Percentiles rank a stretch among this genome's conserved stretches.
Evolutionary conservation across 1,140 invertebrate species (phyloP).

Genomic region (Drosophila azteca): DNA sequence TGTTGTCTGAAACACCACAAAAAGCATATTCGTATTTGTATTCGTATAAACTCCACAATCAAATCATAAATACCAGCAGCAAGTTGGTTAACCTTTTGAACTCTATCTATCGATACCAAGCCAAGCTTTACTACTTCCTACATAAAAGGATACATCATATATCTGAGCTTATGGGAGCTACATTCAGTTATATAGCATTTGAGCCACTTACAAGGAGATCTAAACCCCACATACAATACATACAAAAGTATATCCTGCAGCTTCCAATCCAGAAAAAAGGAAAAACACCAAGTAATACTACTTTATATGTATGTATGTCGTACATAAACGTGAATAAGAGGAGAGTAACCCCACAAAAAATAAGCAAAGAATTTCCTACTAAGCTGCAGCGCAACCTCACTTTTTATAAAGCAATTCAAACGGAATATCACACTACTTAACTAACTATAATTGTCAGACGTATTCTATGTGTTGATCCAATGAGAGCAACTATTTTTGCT

Average conservation of each 20-base stretch:
- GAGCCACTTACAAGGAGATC: neutral
- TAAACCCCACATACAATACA: neutral
- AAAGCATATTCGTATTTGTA: neutral
- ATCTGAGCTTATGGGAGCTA: slow-evolving; percentile 10
- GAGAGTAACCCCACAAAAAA: too few species aligned
- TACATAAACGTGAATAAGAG: too few species aligned
- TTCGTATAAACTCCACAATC: slow-evolving; percentile 1
- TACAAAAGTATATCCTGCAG: slow-evolving; percentile 48
- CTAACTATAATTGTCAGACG: slow-evolving; percentile 11
- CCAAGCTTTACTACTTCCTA: neutral
- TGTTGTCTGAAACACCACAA: slow-evolving; percentile 52
- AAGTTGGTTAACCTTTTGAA: slow-evolving; percentile 12
- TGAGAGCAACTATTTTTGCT: slow-evolving; percentile 47
- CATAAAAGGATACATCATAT: neutral
- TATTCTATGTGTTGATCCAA: slow-evolving; percentile 50
- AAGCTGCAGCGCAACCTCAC: slow-evolving; percentile 50
- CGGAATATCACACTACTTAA: slow-evolving; percentile 8
- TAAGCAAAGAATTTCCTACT: slow-evolving; percentile 47
- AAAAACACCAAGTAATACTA: neutral
- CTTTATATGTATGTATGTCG: too few species aligned
- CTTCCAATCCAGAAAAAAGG: slow-evolving; percentile 43
- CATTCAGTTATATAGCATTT: too few species aligned
- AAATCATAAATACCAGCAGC: slow-evolving; percentile 1
- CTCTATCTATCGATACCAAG: slow-evolving; percentile 8
- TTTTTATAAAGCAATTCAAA: slow-evolving; percentile 61